These are phyloP conservation scores for Xerus rutilus DNA, from an alignment of 2,797 vertebrate species.

Conservation along the genomic window DNA sequence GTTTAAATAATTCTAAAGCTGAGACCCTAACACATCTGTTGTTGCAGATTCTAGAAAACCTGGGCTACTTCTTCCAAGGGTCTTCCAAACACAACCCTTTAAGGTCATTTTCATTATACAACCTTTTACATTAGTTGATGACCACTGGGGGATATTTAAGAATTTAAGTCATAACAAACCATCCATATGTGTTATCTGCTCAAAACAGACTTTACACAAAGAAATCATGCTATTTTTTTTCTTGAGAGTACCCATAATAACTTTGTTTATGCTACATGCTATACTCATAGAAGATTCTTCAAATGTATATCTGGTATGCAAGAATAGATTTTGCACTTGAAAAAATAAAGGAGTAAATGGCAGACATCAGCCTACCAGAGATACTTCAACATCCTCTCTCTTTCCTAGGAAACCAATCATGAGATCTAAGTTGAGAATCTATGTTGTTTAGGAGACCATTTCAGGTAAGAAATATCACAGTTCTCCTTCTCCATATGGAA, in stretches of 20 bases:
- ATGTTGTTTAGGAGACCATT: background rate
- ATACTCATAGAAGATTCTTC: background rate
- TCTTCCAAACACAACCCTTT: conserved; percentile 2
- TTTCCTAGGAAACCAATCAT: background rate
- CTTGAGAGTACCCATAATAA: background rate
- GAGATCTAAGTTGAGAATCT: conserved; percentile 9
- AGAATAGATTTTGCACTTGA: conserved; percentile 28
- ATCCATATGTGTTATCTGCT: background rate
- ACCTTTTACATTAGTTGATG: background rate
- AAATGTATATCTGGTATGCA: background rate
- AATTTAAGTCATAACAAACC: conserved; percentile 29
- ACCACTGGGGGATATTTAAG: background rate
- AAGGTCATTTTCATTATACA: background rate
- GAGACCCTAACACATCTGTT: background rate
- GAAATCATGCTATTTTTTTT: background rate
- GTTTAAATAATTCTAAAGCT: background rate
- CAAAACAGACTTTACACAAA: background rate
- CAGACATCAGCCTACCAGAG: background rate
- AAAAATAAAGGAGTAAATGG: conserved; percentile 17
- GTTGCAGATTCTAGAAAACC: background rate
- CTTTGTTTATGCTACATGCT: background rate
- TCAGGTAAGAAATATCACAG: background rate
- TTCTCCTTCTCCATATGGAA: background rate
- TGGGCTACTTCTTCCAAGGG: background rate
- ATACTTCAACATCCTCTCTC: background rate